Evolutionary conservation across 2,797 vertebrate genomes (phyloP), one percentile per base, ranked within the genome.

Genomic region (Myioborus miniatus): DNA sequence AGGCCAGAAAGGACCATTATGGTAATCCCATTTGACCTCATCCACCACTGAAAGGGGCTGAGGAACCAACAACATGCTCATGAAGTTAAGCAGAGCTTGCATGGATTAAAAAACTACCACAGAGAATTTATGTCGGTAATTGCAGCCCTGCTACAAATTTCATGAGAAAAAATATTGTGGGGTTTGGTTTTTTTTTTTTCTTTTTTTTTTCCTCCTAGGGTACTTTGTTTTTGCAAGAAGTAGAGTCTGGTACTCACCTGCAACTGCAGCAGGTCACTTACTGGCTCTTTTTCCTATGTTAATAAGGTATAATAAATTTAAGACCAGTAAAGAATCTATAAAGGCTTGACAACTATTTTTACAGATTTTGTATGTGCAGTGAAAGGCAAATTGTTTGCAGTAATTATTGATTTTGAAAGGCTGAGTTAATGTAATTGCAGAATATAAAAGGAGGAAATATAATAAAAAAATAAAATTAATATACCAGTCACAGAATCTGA

Each of bases 331-430:
- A 90, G 87, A 87, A 94, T 91, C 60, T 55, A 76, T 74, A 68
- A 95, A 80, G 70, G 50, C 58, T 79, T 64, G 80, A 93, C 49
- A 56, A 86, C 34, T 63, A 19, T 71, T 80, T 90, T 69, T 87
- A 89, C 74, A 74, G 78, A 79, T 85, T 89, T 92, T 71, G 52
- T 70, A 46, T 49, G 44, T 76, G 70, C 68, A 71, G 55, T 58
- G 87, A 87, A 95, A 97, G 84, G 68, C 82, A 91, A 90, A 93
- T 62, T 90, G 89, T 90, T 67, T 94, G 77, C 85, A 89, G 85
- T 74, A 53, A 65, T 94, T 92, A 82, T 32, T 91, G 56, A 79
- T 88, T 15, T 1, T 59, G 58, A 84, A 90, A 90, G 36, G 75
- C 83, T 87, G 81, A 92, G 75, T 90, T 96, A 92, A 87, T 76